Evolutionary conservation across 1,140 invertebrate genomes (phyloP).

Genomic region (Globodera ellingtonae): DNA sequence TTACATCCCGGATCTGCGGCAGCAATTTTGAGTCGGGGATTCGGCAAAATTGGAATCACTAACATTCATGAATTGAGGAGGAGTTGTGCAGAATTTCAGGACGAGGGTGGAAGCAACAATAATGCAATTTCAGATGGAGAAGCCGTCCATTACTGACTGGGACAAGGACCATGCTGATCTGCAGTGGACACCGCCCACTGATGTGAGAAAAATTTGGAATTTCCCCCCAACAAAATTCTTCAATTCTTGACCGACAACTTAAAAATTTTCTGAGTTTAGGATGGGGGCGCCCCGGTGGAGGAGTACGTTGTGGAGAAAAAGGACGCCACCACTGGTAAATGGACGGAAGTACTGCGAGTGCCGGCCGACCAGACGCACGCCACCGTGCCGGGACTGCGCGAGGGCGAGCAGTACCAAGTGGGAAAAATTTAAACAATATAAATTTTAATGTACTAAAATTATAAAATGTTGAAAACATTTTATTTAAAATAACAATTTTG

Average conservation of each 20-base stretch:
- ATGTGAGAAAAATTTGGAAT: constrained; percentile 24
- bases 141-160: constrained; percentile 88
- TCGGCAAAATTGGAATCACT: no score
- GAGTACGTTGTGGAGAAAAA: constrained; percentile 95
- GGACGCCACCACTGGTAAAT: constrained; percentile 45
- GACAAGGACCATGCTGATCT: constrained; percentile 91
- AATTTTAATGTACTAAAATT: no score
- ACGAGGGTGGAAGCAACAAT: no score
- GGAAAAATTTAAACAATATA: background rate
- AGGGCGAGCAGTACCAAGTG: constrained; percentile 79
- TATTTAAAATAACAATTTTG: background rate
- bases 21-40: no score
- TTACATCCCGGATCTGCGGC: no score
- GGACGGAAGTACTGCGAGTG: constrained; percentile 70
- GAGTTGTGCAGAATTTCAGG: no score
- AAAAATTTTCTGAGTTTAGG: constrained; percentile 62
- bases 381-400: constrained; percentile 79
- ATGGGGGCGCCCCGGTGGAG: constrained; percentile 91
- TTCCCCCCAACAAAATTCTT: no score
- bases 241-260: no score
- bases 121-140: constrained; percentile 66
- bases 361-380: constrained; percentile 76
- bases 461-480: no score
- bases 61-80: no score
- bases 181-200: constrained; percentile 71